phyloP scores from a whole-genome alignment of 2,113 vertebrate genomes.

The Oceanites oceanicus region DNA sequence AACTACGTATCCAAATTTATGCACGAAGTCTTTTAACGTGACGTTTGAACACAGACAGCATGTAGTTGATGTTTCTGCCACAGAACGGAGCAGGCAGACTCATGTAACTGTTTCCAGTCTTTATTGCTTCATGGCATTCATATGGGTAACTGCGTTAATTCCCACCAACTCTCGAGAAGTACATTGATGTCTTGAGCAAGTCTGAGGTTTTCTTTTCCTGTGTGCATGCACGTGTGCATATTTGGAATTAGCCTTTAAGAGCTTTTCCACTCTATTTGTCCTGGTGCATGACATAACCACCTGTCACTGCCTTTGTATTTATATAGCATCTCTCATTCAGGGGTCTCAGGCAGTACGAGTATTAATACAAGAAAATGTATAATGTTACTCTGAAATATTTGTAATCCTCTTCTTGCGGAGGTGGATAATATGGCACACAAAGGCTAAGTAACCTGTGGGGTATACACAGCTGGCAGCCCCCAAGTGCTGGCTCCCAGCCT shows the following conservation, averaged over 20 bases:
- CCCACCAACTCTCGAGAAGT: neutral
- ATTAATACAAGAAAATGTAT: neutral
- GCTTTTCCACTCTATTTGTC: neutral
- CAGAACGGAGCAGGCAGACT: neutral
- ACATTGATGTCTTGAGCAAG: neutral
- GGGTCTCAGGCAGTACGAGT: neutral
- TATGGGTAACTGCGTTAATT: neutral
- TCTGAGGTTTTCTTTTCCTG: neutral
- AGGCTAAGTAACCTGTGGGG: neutral
- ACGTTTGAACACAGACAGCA: neutral
- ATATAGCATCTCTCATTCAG: neutral
- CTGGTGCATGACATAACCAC: neutral
- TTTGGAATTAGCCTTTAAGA: neutral
- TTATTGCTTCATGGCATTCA: neutral
- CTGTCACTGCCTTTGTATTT: neutral
- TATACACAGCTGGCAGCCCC: neutral
- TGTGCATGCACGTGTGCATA: rapidly evolving
- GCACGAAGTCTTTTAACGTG: neutral
- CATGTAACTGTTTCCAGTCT: neutral
- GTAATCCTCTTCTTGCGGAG: neutral
- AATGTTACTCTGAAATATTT: neutral
- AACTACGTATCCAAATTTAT: neutral
- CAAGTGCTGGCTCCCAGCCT: neutral
- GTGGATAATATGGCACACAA: neutral
- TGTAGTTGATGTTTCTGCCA: neutral